Evolutionary conservation across 2,113 vertebrate genomes (phyloP).

Genomic region (Gymnarchus niloticus): DNA sequence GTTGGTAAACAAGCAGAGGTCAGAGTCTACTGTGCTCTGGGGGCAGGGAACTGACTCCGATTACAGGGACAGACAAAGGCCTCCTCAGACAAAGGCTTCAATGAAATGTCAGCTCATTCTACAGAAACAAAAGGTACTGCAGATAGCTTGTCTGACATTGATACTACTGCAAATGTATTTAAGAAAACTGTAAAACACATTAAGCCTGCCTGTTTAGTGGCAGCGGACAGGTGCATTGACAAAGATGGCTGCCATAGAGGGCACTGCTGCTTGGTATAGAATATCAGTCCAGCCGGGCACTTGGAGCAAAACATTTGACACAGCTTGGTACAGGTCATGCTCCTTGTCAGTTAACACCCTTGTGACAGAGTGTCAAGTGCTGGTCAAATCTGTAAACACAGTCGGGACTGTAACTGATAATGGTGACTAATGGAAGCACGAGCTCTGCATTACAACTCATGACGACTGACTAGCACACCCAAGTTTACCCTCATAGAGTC

Average conservation of each 20-base stretch:
- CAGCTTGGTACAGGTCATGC: background rate
- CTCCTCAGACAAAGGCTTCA: background rate
- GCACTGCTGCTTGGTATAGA: constrained; percentile 13
- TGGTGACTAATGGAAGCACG: background rate
- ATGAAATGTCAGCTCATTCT: background rate
- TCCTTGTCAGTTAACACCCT: background rate
- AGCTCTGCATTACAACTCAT: background rate
- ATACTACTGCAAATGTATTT: background rate
- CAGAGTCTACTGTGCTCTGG: background rate
- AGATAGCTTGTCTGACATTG: background rate
- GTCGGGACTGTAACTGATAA: background rate
- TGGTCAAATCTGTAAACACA: constrained; percentile 6
- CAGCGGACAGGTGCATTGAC: background rate
- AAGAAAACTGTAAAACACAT: background rate
- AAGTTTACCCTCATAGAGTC: background rate
- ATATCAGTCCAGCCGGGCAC: too few species aligned
- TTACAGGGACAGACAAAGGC: background rate
- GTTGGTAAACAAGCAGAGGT: background rate
- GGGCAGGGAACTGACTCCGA: background rate
- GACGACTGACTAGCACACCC: background rate
- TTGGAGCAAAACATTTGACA: background rate
- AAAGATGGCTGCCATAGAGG: background rate
- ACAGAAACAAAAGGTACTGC: background rate
- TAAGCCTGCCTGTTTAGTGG: background rate
- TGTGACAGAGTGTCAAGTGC: background rate